Evolutionary conservation across 2,113 vertebrate genomes (phyloP).

Genomic region (Phyllostomus discolor): DNA sequence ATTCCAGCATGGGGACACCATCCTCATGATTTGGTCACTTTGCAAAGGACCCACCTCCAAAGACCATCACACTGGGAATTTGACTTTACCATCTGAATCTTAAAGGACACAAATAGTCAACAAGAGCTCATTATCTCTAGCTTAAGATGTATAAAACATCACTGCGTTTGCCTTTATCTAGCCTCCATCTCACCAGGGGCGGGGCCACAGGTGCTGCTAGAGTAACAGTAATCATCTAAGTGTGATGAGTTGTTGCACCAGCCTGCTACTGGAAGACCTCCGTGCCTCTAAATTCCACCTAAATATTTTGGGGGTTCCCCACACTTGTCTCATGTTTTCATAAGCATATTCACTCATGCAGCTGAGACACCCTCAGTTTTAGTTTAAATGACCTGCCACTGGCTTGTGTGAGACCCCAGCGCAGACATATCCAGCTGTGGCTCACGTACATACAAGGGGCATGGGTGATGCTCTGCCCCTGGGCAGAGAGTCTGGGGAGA

Average conservation of each 20-base stretch:
- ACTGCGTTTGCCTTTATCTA: background rate
- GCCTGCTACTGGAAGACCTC: background rate
- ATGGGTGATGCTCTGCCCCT: background rate
- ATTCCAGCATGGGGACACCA: background rate
- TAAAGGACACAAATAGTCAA: background rate
- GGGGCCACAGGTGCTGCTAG: background rate
- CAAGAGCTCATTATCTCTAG: background rate
- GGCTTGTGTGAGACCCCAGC: background rate
- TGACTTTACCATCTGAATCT: background rate
- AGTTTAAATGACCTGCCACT: background rate
- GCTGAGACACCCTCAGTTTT: background rate
- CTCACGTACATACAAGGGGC: background rate
- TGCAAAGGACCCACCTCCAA: background rate
- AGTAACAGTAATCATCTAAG: background rate
- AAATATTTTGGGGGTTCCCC: background rate
- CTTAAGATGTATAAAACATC: background rate
- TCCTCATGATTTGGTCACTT: background rate
- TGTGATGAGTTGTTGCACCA: background rate
- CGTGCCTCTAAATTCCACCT: background rate
- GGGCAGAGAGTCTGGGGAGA: background rate
- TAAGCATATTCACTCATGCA: background rate
- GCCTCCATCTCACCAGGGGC: background rate
- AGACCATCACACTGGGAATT: background rate
- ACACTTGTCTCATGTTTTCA: background rate
- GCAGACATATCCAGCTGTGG: background rate